phyloP scores from a whole-genome alignment of 2,888 invertebrate species.

The Drosophila niveifrons region DNA sequence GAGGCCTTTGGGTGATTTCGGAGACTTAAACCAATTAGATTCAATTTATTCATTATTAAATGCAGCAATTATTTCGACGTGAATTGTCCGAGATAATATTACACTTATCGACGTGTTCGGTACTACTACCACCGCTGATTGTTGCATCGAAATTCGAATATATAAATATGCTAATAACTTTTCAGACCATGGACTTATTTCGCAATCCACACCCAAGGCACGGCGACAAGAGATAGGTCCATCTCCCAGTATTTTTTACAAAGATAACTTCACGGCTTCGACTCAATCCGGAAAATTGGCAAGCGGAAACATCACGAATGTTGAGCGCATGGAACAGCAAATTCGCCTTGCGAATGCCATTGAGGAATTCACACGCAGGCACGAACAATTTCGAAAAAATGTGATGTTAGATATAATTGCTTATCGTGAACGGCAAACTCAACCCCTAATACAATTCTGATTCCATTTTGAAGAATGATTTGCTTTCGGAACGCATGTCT shows the following conservation, averaged over 20 bases:
- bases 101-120: no score
- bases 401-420: slow-evolving; percentile 80
- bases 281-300: slow-evolving; percentile 51
- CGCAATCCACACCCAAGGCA: slow-evolving; percentile 46
- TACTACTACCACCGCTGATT: neutral
- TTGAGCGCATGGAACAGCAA: slow-evolving; percentile 46
- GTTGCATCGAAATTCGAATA: slow-evolving; percentile 34
- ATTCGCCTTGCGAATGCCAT: slow-evolving; percentile 32
- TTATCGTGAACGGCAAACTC: slow-evolving; percentile 73
- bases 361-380: slow-evolving; percentile 69
- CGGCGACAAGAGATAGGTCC: slow-evolving; percentile 25
- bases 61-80: no score
- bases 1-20: slow-evolving; percentile 20
- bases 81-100: no score
- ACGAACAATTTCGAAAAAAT: slow-evolving; percentile 78
- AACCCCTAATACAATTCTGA: slow-evolving; percentile 84
- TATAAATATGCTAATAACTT: slow-evolving; percentile 21
- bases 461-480: slow-evolving; percentile 3
- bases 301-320: slow-evolving; percentile 26
- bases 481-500: neutral
- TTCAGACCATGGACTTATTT: slow-evolving; percentile 67
- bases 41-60: no score
- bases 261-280: slow-evolving; percentile 26
- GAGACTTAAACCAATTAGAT: neutral
- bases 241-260: slow-evolving; percentile 42